A percentile compares a stretch with the other conserved stretches of the same genome.
These are phyloP conservation scores for Scatophagus argus DNA, from an alignment of 2,113 vertebrate genomes.

Conservation along the genomic window DNA sequence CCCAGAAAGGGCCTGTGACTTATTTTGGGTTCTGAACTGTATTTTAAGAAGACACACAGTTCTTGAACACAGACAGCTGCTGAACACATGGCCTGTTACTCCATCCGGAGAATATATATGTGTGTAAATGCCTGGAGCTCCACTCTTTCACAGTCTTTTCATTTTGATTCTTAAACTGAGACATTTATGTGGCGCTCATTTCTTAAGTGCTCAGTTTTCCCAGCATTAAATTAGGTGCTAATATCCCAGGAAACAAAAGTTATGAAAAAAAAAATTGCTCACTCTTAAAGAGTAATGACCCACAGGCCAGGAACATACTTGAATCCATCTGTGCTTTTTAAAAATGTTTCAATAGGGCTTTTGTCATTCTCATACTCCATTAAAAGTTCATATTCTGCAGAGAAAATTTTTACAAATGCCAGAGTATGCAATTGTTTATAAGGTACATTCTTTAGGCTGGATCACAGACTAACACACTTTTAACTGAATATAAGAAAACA, in stretches of 20 bases:
- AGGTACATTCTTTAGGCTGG: not conserved
- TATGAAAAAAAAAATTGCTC: not conserved
- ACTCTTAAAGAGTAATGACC: not conserved
- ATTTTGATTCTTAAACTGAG: constrained; percentile 15
- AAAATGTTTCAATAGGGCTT: not conserved
- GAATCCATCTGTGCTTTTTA: not conserved
- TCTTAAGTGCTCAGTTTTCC: not conserved
- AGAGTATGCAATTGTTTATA: not conserved
- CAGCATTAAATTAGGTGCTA: constrained; percentile 16
- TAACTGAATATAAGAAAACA: constrained; percentile 5
- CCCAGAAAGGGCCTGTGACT: constrained; percentile 21
- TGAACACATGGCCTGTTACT: constrained; percentile 32
- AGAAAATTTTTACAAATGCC: not conserved
- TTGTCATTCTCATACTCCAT: constrained; percentile 5
- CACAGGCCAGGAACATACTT: not conserved
- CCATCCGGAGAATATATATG: not conserved
- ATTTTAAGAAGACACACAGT: constrained; percentile 53
- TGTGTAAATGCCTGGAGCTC: not conserved
- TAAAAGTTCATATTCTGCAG: constrained; percentile 2
- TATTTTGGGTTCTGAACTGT: constrained; percentile 24
- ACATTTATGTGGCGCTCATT: constrained; percentile 19
- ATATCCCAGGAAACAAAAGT: constrained; percentile 38
- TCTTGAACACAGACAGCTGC: constrained; percentile 50
- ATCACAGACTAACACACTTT: not conserved
- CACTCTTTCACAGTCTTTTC: constrained; percentile 7